Percentiles rank a stretch among this genome's conserved stretches.
phyloP scores from a whole-genome alignment of 2,113 vertebrate genomes.

The Petaurus breviceps region DNA sequence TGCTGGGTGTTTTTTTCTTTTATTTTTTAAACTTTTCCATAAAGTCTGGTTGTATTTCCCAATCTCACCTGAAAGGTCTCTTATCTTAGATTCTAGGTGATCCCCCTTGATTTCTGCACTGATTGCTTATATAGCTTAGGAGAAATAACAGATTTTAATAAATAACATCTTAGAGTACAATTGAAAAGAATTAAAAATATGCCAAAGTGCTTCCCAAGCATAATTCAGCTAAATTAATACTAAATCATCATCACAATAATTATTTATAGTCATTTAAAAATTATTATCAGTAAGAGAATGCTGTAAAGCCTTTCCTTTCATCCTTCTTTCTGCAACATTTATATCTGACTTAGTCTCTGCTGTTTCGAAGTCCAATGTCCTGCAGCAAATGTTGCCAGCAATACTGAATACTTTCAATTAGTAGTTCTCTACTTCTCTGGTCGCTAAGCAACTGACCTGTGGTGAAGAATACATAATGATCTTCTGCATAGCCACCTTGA shows the following conservation, averaged over 20 bases:
- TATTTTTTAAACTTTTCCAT: background rate
- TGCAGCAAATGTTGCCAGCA: conserved; percentile 82
- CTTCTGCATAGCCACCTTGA: conserved; percentile 75
- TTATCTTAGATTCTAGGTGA: background rate
- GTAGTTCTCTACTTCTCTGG: conserved; percentile 84
- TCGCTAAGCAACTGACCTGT: conserved; percentile 88
- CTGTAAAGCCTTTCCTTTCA: conserved; percentile 64
- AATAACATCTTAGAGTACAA: background rate
- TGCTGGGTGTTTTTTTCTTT: background rate
- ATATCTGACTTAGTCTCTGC: conserved; percentile 70
- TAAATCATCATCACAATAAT: background rate
- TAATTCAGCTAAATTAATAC: background rate
- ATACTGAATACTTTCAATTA: conserved; percentile 86
- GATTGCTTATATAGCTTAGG: background rate
- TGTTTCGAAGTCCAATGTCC: conserved; percentile 79
- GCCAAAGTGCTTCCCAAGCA: conserved; percentile 11
- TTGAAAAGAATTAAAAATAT: conserved; percentile 13
- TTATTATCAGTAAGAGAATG: conserved; percentile 49
- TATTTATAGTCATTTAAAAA: conserved; percentile 12
- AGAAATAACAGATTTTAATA: conserved; percentile 20
- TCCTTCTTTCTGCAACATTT: conserved; percentile 72
- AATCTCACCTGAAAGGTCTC: background rate
- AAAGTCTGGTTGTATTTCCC: background rate
- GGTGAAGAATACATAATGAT: conserved; percentile 87
- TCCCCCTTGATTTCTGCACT: conserved; percentile 8